Conservation (phyloP, 2,888 invertebrate species). For the Athalia circularis region DNA sequence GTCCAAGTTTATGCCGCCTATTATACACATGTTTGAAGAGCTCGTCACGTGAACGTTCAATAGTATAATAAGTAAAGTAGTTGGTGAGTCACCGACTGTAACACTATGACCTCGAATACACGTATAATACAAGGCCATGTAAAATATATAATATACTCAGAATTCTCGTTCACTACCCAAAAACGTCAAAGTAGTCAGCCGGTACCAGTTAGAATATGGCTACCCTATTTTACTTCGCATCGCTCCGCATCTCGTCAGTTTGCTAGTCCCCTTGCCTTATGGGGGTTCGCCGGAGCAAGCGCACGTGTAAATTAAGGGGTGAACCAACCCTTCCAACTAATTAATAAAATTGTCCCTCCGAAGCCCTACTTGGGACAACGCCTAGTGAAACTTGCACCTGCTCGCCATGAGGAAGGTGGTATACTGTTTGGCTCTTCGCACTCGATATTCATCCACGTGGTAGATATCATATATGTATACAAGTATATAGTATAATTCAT, state of each 20-base stretch:
- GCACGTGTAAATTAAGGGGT: slow-evolving; percentile 34
- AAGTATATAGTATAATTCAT: no score
- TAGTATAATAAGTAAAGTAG: no score
- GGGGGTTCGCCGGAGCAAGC: background rate
- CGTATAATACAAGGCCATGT: no score
- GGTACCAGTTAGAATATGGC: background rate
- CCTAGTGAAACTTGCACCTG: background rate
- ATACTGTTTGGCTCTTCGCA: background rate
- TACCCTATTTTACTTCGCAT: background rate
- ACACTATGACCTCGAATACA: no score
- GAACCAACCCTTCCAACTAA: slow-evolving; percentile 3
- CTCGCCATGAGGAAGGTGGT: background rate
- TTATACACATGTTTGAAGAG: no score
- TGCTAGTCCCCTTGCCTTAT: background rate
- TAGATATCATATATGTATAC: no score
- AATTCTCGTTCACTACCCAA: no score
- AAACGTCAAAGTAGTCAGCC: no score
- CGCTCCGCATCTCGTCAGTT: background rate
- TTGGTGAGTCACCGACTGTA: no score
- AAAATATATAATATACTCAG: no score
- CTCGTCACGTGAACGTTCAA: no score
- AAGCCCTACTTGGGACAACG: background rate
- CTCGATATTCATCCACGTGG: slow-evolving; percentile 35
- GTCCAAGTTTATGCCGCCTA: no score
- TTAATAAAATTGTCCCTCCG: slow-evolving; percentile 26